A percentile compares a stretch with the other conserved stretches of the same genome.
phyloP scores from a whole-genome alignment of 2,888 invertebrate species.

The Anaspis maculata region DNA sequence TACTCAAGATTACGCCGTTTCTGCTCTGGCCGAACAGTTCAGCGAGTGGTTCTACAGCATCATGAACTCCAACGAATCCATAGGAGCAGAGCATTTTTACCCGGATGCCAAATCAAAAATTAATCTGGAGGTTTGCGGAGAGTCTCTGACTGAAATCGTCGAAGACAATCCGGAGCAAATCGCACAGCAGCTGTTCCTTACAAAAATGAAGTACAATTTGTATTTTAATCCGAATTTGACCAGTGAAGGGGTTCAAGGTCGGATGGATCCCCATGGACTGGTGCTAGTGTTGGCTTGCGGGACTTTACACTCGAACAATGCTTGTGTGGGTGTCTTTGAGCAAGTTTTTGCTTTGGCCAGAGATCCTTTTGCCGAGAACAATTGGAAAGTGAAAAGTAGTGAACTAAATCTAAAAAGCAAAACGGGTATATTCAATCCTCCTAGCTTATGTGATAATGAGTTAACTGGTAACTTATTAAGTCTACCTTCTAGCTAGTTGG shows the following conservation, averaged over 20 bases:
- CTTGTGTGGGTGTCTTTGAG: constrained; percentile 56
- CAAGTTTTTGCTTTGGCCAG: constrained; percentile 55
- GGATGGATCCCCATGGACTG: constrained; percentile 53
- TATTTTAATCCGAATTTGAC: constrained; percentile 54
- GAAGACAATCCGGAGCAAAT: constrained; percentile 34
- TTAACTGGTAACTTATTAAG: constrained; percentile 28
- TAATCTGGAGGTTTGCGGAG: constrained; percentile 23
- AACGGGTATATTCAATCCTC: constrained; percentile 21
- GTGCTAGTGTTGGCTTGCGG: constrained; percentile 55
- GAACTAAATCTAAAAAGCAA: constrained; percentile 43
- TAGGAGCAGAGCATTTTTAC: constrained; percentile 50
- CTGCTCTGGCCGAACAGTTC: constrained; percentile 48
- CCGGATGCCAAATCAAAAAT: constrained; percentile 42
- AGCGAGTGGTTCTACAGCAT: constrained; percentile 50
- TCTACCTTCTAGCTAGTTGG: no score
- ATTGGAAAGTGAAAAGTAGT: constrained; percentile 59
- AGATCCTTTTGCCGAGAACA: constrained; percentile 54
- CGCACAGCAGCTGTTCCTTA: constrained; percentile 34
- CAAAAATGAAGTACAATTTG: constrained; percentile 42
- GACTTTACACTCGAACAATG: constrained; percentile 48
- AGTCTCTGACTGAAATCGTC: constrained; percentile 24
- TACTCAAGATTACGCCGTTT: constrained; percentile 20
- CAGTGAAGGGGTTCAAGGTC: constrained; percentile 49
- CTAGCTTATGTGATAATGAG: constrained; percentile 27
- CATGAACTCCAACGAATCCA: constrained; percentile 37